Base-by-base conservation (phyloP, 2,888 invertebrate species). In the Polydrusus pterygomalis region DNA sequence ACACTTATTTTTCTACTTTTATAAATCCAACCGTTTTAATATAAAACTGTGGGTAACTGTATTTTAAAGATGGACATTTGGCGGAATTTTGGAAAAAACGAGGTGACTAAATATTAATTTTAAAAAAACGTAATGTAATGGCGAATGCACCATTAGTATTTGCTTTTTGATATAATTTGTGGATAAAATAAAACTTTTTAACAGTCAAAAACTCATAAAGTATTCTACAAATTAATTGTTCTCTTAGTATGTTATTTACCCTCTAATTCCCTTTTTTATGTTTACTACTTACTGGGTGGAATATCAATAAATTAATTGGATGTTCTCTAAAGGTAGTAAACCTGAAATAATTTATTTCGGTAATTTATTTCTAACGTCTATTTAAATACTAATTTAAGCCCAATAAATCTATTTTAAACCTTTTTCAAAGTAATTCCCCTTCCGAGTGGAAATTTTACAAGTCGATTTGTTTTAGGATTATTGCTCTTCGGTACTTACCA, bases 291-390 rank as follows among this genome's bases (percentile, higher is more conserved):
- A 25, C 18, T 51, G 51, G 2, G 6, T 13, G 9, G 18, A 54
- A 30, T 54, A 1, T 13, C n/a, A 25, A 54, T 25, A 54, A 54
- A 25, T 20, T 54, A 54, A 54, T 54, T 30, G 20, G 30, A 25
- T 54, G 54, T 30, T 54, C 30, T 13, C 11, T 54, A 9, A 13
- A 17, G 25, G n/a, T 30, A 54, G 30, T 54, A 54, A 54, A 54
- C 1, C 54, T 51, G 25, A 13, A n/a, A 54, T 20, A 30, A 25
- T 54, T 54, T 54, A 54, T 54, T 54, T 54, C 30, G 54, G 54
- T 54, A 54, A 54, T 54, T 30, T 54, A 54, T 54, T 54, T 54
- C 30, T 54, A n/a, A 54, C n/a, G 54, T 54, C 54, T 54, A 54
- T 25, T 54, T 25, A 25, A 54, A n/a, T 13, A 30, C 30, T n/a